Percentiles rank a stretch among this genome's conserved stretches.
Conservation (phyloP, 2,888 invertebrate genomes). For the Thecocarcelia acutangulata region DNA sequence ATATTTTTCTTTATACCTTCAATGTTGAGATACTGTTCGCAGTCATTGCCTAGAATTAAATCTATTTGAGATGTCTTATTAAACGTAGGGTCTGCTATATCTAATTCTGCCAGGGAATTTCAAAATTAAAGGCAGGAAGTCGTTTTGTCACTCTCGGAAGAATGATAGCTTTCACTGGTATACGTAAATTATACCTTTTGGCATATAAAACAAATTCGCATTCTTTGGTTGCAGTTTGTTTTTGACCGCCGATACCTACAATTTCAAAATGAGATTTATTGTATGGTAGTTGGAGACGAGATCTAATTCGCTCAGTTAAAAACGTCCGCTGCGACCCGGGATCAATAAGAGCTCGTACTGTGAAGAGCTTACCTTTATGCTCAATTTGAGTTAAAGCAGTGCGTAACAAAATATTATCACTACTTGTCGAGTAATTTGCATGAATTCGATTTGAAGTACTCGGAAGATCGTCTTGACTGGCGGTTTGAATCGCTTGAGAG, state of each 20-base stretch:
- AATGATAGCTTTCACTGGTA: not conserved
- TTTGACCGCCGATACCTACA: not conserved
- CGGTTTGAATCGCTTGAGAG: too few relatives aligned
- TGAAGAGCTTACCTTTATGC: not conserved
- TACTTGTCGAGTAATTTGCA: not conserved
- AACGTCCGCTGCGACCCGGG: not conserved
- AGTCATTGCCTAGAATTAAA: too few relatives aligned
- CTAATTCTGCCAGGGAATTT: not conserved
- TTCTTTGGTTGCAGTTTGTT: too few relatives aligned
- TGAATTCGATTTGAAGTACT: too few relatives aligned
- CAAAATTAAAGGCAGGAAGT: not conserved
- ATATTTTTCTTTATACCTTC: not conserved
- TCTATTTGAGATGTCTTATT: not conserved
- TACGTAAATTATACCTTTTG: not conserved
- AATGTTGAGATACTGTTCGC: not conserved
- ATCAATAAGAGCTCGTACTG: not conserved
- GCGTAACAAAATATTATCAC: too few relatives aligned
- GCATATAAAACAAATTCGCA: too few relatives aligned
- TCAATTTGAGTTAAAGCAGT: constrained; percentile 14
- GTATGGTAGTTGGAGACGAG: too few relatives aligned
- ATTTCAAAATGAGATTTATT: not conserved
- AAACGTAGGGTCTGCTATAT: not conserved
- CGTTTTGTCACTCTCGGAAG: not conserved
- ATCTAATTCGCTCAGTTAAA: not conserved
- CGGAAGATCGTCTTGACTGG: too few relatives aligned